Conservation (phyloP, 2,113 vertebrate species). For the Menura novaehollandiae region DNA sequence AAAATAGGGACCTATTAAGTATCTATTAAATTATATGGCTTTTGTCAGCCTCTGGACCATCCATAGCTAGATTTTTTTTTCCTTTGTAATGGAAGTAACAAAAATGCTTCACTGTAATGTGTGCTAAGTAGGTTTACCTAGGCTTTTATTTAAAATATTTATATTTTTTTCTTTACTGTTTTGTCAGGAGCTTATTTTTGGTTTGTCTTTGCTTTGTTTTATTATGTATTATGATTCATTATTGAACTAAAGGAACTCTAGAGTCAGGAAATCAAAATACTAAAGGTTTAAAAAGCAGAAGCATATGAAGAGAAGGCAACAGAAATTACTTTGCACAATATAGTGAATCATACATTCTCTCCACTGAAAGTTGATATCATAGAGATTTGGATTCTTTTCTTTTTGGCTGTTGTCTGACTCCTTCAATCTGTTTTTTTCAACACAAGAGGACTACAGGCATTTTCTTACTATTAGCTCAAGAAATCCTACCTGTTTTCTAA, state of each 20-base stretch:
- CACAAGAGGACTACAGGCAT: not conserved
- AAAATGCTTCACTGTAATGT: not conserved
- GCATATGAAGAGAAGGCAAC: not conserved
- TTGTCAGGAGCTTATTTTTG: not conserved
- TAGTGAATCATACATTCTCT: not conserved
- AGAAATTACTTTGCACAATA: not conserved
- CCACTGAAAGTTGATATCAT: not conserved
- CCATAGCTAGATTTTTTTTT: not conserved
- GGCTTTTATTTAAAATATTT: not conserved
- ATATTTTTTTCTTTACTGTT: not conserved
- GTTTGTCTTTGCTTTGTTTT: constrained; percentile 21
- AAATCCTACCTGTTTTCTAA: not conserved
- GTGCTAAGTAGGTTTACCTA: not conserved
- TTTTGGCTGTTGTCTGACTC: not conserved
- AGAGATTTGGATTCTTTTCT: not conserved
- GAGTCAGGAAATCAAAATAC: not conserved
- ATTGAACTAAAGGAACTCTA: constrained; percentile 13
- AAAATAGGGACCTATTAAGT: not conserved
- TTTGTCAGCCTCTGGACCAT: not conserved
- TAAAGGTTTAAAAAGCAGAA: not conserved
- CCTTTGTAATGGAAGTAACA: not conserved
- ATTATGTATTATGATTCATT: constrained; percentile 23
- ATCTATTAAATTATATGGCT: not conserved
- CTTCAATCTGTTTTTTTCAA: not conserved
- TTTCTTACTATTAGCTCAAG: not conserved